Evolutionary conservation across 2,113 vertebrate species (phyloP), one percentile per base, ranked within the genome.

Genomic region (Mobula birostris): DNA sequence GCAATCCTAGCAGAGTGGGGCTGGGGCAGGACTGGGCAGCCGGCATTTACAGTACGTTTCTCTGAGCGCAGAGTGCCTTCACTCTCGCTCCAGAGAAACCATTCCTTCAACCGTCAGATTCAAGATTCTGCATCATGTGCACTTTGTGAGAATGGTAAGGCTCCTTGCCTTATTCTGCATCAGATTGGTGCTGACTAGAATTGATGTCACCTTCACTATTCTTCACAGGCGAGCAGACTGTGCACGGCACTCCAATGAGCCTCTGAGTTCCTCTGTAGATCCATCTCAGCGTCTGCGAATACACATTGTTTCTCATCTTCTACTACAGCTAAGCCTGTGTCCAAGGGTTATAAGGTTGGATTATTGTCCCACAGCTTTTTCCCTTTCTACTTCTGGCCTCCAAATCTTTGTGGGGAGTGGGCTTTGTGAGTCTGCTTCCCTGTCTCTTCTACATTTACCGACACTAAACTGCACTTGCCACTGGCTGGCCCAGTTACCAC

Each of bases 41-140:
- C 29, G 83, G 83, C 83, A 88, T 88, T 88, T 88, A 61, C 83
- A 88, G 83, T 63, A 63, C 58, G 83, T 63, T 87, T 88, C 83
- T 88, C 83, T 27, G 24, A 2, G 11, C 1, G 4, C 1, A 56
- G 83, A n/a, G 3, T 70, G 68, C 24, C 14, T 56, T 29, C 11
- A 5, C 29, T 48, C 83, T 87, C 48, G 19, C 9, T 2, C 83
- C 56, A 24, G 40, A 2, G 83, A 87, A 27, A 29, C 48, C 27
- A 12, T 5, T 12, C 11, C 24, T 24, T 8, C 0, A 1, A 5
- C 58, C 83, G 27, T 61, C 83, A 88, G 11, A 29, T 17, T 87
- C 11, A 14, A 61, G 61, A 88, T 88, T n/a, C 58, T 12, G 27
- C 56, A 24, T 19, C 79, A 6, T 9, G 9, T 83, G 80, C 56